Base-by-base conservation (phyloP, 2,797 vertebrate genomes). In the Chloroceryle amazona region DNA sequence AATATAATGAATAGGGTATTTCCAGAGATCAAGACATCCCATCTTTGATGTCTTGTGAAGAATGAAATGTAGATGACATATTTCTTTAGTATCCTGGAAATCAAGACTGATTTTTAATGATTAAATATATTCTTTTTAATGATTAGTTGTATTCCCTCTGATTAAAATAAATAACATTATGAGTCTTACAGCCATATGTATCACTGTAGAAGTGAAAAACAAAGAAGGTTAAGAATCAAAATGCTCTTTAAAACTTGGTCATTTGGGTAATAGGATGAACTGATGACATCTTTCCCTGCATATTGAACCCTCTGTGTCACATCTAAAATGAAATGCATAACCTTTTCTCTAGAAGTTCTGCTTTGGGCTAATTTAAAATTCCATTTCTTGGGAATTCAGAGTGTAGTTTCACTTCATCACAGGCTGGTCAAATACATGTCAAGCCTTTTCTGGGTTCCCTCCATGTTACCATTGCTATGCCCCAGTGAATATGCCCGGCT, bases 401-500 rank as follows among this genome's bases (percentile, higher is more conserved):
- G 0, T 31, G 26, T 82, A 29, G 82, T 95, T 91, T 90, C 26
- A 29, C 29, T 81, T 83, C 49, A 47, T 46, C 62, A 62, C 29
- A 70, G 37, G 49, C 29, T 8, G 1, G 41, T 37, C 68, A 81
- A 86, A 74, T 23, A 31, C 6, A 55, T 93, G 18, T 13, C 44
- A 91, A 13, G 2, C 71, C 18, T 67, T 49, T 85, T 51, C 41
- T 35, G 35, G 9, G 13, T 26, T 42, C 39, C 19, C 60, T 51
- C 13, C 8, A 28, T 1, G 0, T 67, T 72, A 4, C 15, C 23
- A 3, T 44, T 0, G 0, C 28, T 54, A 33, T 72, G 8, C 9
- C 29, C 57, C 60, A 57, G 9, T 61, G 46, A 61, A 52, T 20
- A 57, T 71, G 8, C 16, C 44, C 61, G 85, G 10, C 23, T 55